Evolutionary conservation across 2,888 invertebrate genomes (phyloP).

Genomic region (Lacanobia wlatinum): DNA sequence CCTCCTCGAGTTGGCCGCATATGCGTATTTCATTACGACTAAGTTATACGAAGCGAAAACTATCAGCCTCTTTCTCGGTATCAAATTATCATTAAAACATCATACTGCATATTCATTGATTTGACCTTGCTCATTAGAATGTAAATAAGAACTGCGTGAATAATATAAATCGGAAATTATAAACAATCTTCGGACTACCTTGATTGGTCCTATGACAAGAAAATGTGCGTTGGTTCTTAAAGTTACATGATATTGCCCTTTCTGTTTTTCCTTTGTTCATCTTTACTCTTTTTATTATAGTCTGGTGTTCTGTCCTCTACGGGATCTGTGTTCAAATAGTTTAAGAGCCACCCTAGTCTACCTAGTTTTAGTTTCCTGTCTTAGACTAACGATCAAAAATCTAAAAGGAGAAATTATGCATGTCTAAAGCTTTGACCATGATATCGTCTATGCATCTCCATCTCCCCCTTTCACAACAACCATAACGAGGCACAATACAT

Average conservation of each 20-base stretch:
- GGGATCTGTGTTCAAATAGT: neutral
- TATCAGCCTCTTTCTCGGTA: neutral
- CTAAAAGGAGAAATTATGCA: neutral
- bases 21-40: neutral
- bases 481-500: neutral
- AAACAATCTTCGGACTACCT: neutral
- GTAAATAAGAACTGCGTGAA: conserved; percentile 7
- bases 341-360: neutral
- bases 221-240: neutral
- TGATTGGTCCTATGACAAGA: neutral
- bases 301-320: neutral
- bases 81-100: conserved; percentile 3
- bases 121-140: conserved; percentile 29
- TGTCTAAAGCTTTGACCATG: neutral
- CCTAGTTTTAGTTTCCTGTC: neutral
- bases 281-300: too few species aligned
- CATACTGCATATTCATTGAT: conserved; percentile 1
- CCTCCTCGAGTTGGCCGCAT: neutral
- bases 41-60: neutral
- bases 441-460: neutral
- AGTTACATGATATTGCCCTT: too few species aligned
- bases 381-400: neutral
- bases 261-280: neutral
- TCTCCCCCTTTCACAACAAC: neutral
- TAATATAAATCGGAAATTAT: conserved; percentile 1